Base-by-base conservation (phyloP, 1,140 invertebrate species). In the Solenopsis fugax region DNA sequence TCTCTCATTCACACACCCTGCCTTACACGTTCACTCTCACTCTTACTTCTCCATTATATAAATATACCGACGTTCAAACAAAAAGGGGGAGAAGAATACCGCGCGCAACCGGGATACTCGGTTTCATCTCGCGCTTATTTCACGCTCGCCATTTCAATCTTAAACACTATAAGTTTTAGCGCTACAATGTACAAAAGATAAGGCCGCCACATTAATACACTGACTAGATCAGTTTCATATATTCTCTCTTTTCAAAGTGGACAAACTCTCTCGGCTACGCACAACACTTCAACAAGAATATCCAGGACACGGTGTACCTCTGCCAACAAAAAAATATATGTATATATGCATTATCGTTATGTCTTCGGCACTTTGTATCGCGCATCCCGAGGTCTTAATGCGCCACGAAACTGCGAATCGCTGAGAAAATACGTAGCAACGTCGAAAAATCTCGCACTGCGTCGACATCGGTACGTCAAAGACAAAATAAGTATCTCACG, bases 171-270 rank as follows among this genome's bases (percentile, higher is more conserved):
- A 89, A 88, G 75, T 86, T 89, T 87, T 89, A 91, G 80, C 80
- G 60, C 89, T 91, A 91, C 87, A 88, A 91, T 89, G 84, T 91
- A 91, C 82, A 94, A 95, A 95, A 95, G 94, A 95, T 95, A 95
- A 95, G 95, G 95, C 95, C 95, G 94, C 95, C 95, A 94, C 94
- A 93, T 94, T 95, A 93, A 94, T 95, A 95, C 94, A 95, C 94
- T 94, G 95, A 95, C 94, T 95, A 95, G 95, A 95, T 94, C 94
- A 95, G 94, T 95, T 95, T 94, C 92, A 94, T 93, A 93, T 94
- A 81, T 88, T 90, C 89, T 90, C 89, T 90, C 12, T 78, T 91
- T 67, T 62, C 58, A 21, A 75, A 90, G 60, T 88, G 73, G 71
- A 92, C 58, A 81, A 73, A 62, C 84, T 88, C 65, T 87, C 60